A percentile compares a stretch with the other conserved stretches of the same genome.
phyloP scores from a whole-genome alignment of 2,113 vertebrate genomes.

The Pundamilia nyererei region DNA sequence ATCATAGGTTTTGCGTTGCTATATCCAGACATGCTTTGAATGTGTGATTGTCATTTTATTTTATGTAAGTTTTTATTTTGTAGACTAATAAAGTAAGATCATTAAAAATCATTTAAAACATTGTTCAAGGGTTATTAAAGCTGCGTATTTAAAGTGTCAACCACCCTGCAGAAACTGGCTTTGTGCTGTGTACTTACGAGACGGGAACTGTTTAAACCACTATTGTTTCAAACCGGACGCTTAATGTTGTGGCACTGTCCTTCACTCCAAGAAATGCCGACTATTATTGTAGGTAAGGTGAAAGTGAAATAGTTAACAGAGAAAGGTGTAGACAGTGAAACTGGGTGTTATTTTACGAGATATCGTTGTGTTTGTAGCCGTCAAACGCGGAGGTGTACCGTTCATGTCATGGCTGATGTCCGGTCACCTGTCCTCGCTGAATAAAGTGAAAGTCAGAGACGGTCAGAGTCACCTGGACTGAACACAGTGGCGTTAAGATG shows the following conservation, averaged over 20 bases:
- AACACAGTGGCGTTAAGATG: neutral
- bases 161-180: neutral
- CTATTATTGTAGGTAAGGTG: slow-evolving; percentile 16
- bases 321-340: neutral
- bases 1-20: neutral
- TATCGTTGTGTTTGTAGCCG: neutral
- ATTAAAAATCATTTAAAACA: neutral
- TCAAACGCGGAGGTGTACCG: neutral
- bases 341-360: neutral
- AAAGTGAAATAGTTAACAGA: neutral
- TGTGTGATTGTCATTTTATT: neutral
- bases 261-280: neutral
- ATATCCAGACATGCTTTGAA: neutral
- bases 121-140: neutral
- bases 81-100: neutral
- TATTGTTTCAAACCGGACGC: slow-evolving; percentile 54
- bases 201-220: neutral
- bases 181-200: neutral
- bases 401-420: neutral
- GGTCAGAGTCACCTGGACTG: neutral
- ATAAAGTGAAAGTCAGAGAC: neutral
- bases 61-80: neutral
- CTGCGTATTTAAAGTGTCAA: neutral
- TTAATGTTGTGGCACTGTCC: slow-evolving; percentile 24
- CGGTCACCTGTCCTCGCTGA: neutral